Evolutionary conservation across 2,113 vertebrate species (phyloP).

Genomic region (Grantiella picta): DNA sequence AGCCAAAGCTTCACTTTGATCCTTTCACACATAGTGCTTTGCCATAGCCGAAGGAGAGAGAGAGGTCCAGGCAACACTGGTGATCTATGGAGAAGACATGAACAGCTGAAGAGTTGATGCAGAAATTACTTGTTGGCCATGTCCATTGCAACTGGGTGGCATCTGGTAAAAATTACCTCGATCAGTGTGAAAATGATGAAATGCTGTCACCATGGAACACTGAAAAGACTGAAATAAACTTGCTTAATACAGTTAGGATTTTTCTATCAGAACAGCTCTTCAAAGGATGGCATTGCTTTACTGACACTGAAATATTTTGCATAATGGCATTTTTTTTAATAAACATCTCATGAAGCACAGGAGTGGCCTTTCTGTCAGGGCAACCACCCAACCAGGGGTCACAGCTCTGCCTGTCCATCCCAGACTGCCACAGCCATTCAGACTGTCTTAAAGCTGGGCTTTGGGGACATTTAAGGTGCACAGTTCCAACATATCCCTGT

Average conservation of each 20-base stretch:
- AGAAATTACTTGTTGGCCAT: not conserved
- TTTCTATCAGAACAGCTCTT: not conserved
- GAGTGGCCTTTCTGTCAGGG: not conserved
- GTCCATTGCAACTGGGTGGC: not conserved
- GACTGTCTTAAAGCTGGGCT: not conserved
- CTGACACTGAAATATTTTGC: not conserved
- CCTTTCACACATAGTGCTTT: not conserved
- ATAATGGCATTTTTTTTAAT: not conserved
- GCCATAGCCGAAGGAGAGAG: not conserved
- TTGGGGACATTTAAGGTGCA: not conserved
- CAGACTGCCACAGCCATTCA: not conserved
- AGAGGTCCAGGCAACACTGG: not conserved
- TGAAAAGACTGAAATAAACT: not conserved
- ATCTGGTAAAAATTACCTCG: not conserved
- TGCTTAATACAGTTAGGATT: not conserved
- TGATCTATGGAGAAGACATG: not conserved
- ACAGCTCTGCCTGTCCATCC: not conserved
- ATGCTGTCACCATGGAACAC: not conserved
- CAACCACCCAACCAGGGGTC: not conserved
- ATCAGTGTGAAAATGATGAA: not conserved
- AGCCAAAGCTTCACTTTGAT: not conserved
- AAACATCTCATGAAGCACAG: not conserved
- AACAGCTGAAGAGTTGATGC: not conserved
- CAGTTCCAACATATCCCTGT: not conserved
- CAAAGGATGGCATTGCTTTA: not conserved